Percentiles rank a stretch among this genome's conserved stretches.
These are phyloP conservation scores for Girardia tigrina DNA, from an alignment of 2,888 invertebrate species.

Conservation along the genomic window DNA sequence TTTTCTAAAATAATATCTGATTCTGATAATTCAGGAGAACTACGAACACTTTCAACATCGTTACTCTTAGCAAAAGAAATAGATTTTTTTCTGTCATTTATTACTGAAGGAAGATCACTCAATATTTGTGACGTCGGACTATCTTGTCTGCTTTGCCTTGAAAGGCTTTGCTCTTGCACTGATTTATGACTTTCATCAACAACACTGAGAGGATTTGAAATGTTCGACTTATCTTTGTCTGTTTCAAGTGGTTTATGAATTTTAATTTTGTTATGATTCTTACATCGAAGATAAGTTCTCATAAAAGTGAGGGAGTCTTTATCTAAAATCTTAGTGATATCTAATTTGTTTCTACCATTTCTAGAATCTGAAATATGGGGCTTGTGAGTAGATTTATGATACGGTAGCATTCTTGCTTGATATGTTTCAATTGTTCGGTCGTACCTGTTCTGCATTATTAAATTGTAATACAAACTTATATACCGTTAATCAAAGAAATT, in stretches of 20 bases:
- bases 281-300: background rate
- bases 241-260: background rate
- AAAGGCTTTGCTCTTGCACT: too few relatives aligned
- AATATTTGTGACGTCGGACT: background rate
- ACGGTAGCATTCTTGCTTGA: background rate
- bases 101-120: background rate
- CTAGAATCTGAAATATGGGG: background rate
- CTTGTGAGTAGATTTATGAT: too few relatives aligned
- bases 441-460: background rate
- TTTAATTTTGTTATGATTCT: background rate
- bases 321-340: background rate
- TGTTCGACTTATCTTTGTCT: background rate
- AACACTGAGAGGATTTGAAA: background rate
- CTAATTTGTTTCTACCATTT: background rate
- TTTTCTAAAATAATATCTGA: background rate
- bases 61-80: too few relatives aligned
- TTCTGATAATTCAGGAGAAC: background rate
- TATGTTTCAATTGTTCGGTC: background rate
- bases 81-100: background rate
- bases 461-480: background rate
- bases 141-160: too few relatives aligned
- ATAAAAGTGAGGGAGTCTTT: constrained; percentile 11
- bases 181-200: background rate
- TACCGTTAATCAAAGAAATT: background rate
- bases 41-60: background rate